Percentiles rank a stretch among this genome's conserved stretches.
phyloP scores from a whole-genome alignment of 2,113 vertebrate species.

The Centropus unirufus region DNA sequence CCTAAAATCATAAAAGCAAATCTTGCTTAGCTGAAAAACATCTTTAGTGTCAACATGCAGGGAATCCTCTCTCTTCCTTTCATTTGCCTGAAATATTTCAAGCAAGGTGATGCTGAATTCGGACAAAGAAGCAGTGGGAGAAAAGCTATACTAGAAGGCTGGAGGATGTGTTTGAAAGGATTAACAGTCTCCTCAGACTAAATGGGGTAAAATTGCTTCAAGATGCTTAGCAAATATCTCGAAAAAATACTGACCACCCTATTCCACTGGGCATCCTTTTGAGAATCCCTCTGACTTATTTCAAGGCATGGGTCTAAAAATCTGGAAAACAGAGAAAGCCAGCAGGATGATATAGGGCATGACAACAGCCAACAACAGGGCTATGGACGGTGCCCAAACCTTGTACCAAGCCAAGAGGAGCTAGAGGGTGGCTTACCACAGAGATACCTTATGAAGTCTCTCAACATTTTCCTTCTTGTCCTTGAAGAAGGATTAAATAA shows the following conservation, averaged over 20 bases:
- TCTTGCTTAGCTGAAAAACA: slow-evolving; percentile 1
- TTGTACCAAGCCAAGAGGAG: not conserved
- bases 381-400: not conserved
- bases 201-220: not conserved
- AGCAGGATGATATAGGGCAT: rapidly evolving
- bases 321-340: not conserved
- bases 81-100: slow-evolving; percentile 21
- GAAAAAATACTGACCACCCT: not conserved
- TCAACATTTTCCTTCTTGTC: not conserved
- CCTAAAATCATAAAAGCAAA: slow-evolving; percentile 25
- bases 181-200: not conserved
- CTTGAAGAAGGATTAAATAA: not conserved
- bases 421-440: not conserved
- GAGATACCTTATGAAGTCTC: not conserved
- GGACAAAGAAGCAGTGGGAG: not conserved
- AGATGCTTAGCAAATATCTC: not conserved
- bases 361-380: rapidly evolving
- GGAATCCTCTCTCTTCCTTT: not conserved
- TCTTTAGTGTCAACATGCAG: not conserved
- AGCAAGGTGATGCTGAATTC: not conserved
- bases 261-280: not conserved
- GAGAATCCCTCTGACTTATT: not conserved
- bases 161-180: not conserved
- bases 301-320: not conserved
- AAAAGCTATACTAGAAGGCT: not conserved